Evolutionary conservation across 2,797 vertebrate species (phyloP).

Genomic region (Australoheros facetus): DNA sequence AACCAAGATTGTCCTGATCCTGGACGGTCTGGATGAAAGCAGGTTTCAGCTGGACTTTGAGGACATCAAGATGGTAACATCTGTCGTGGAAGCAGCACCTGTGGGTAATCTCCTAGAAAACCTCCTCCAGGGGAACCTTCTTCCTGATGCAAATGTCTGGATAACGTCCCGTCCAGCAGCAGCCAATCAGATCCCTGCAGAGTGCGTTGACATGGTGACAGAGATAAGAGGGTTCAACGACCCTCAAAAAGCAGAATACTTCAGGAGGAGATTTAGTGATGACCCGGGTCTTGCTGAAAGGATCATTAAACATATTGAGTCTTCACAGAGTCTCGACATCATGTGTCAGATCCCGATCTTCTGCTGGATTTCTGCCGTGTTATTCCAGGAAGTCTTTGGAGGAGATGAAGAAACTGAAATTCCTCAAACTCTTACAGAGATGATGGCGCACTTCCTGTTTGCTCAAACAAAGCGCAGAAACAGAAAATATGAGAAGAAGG

Average conservation of each 20-base stretch:
- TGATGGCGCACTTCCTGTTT: constrained; percentile 52
- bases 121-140: constrained; percentile 57
- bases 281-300: fast-evolving
- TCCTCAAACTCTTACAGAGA: constrained; percentile 63
- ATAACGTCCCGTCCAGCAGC: constrained; percentile 64
- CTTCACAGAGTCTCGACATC: constrained; percentile 42
- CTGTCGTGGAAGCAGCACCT: constrained; percentile 14
- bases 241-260: constrained; percentile 51
- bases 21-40: constrained; percentile 70
- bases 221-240: constrained; percentile 64
- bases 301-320: constrained; percentile 41
- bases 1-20: constrained; percentile 25
- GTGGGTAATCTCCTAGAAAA: constrained; percentile 46
- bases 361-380: constrained; percentile 61
- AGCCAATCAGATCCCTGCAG: constrained; percentile 52
- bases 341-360: constrained; percentile 71
- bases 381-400: constrained; percentile 48
- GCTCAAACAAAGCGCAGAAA: constrained; percentile 31
- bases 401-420: neutral
- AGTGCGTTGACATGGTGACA: constrained; percentile 39
- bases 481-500: constrained; percentile 21
- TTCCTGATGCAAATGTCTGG: constrained; percentile 46
- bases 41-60: constrained; percentile 39
- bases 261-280: constrained; percentile 10
- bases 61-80: neutral